Percentiles rank a stretch among this genome's conserved stretches.
Conservation (phyloP, 2,888 invertebrate genomes). For the Drosophila nigritarsus region DNA sequence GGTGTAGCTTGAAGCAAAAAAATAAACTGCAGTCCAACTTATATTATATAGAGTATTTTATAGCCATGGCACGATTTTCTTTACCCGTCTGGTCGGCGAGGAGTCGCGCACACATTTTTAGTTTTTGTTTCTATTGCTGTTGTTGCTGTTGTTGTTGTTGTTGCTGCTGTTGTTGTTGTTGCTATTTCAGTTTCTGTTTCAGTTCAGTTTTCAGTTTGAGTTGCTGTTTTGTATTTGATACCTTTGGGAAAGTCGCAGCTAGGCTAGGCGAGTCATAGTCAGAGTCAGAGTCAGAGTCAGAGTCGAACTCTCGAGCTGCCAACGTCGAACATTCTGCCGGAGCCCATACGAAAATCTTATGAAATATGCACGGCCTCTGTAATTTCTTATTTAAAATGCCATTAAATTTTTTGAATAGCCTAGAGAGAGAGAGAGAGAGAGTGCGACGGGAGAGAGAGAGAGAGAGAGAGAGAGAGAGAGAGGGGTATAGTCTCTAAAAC, state of each 20-base stretch:
- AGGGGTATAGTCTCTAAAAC: constrained; percentile 61
- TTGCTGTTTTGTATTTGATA: constrained; percentile 70
- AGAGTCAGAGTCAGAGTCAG: constrained; percentile 21
- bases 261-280: constrained; percentile 30
- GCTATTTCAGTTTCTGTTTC: constrained; percentile 43
- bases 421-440: constrained; percentile 40
- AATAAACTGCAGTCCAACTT: constrained; percentile 52
- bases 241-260: constrained; percentile 71
- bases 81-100: constrained; percentile 26
- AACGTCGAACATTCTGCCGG: constrained; percentile 64
- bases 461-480: constrained; percentile 10
- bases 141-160: constrained; percentile 25
- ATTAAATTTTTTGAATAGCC: constrained; percentile 85
- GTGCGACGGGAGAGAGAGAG: constrained; percentile 40
- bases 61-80: constrained; percentile 68
- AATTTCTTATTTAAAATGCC: constrained; percentile 86
- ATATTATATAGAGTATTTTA: constrained; percentile 57
- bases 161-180: constrained; percentile 35
- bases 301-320: constrained; percentile 70
- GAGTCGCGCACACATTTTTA: constrained; percentile 59
- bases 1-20: constrained; percentile 21
- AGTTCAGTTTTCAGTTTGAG: constrained; percentile 47
- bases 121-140: constrained; percentile 42
- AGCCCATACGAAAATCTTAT: constrained; percentile 81
- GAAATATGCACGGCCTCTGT: constrained; percentile 84